Percentiles rank a stretch among this genome's conserved stretches.
These are phyloP conservation scores for Caerostris extrusa DNA, from an alignment of 1,140 invertebrate genomes.

Conservation along the genomic window DNA sequence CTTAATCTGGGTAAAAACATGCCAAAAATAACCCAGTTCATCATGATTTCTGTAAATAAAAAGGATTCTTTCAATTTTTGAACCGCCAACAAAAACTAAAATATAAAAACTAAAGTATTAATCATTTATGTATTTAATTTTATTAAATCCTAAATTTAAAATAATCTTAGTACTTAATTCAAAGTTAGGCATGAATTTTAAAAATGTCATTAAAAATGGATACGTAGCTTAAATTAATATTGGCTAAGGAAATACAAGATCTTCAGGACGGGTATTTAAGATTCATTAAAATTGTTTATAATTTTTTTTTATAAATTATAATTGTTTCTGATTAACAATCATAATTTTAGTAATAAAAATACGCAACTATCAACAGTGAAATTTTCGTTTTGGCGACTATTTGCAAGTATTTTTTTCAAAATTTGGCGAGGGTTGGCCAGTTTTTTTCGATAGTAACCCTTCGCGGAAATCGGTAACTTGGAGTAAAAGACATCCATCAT, in stretches of 20 bases:
- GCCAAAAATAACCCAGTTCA: constrained; percentile 44
- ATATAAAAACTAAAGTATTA: not conserved
- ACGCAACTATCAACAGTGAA: too few relatives aligned
- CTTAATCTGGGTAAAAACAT: constrained; percentile 40
- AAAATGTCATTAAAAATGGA: not conserved
- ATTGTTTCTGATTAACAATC: not conserved
- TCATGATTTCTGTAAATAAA: constrained; percentile 59
- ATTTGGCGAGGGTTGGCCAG: constrained; percentile 52
- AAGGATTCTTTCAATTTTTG: constrained; percentile 56
- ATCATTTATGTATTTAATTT: not conserved
- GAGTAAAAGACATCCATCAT: constrained; percentile 70
- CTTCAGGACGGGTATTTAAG: constrained; percentile 4
- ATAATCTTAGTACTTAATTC: too few relatives aligned
- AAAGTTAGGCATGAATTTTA: too few relatives aligned
- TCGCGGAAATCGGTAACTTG: constrained; percentile 74
- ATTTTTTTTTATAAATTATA: not conserved
- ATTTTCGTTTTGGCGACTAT: constrained; percentile 43
- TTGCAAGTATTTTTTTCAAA: constrained; percentile 55
- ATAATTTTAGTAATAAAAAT: too few relatives aligned
- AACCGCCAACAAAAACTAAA: constrained; percentile 16
- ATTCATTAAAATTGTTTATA: not conserved
- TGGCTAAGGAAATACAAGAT: constrained; percentile 51
- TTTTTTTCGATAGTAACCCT: constrained; percentile 68
- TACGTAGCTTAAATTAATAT: not conserved
- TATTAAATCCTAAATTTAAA: too few relatives aligned